Base-by-base conservation (phyloP, 2,888 invertebrate species). In the Xanthorhoe spadicearia region DNA sequence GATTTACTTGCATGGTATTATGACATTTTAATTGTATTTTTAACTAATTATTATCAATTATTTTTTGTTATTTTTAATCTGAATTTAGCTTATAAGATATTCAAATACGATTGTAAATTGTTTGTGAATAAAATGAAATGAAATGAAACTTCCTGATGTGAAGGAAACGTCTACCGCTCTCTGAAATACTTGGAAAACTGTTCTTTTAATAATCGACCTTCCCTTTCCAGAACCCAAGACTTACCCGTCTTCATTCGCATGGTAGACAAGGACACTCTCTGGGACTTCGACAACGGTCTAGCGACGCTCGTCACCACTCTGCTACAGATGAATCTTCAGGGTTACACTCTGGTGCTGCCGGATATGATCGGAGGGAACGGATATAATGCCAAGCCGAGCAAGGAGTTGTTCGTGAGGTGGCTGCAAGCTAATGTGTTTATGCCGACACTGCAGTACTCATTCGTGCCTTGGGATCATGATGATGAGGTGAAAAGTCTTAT, bases 361-460 rank as follows among this genome's bases (percentile, higher is more conserved):
- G 97, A 97, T 81, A 97, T 97, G 96, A 95, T 96, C 55, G 96
- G 95, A 0, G 96, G 96, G 1, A 96, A 95, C 72, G 95, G 94
- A 0, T 95, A 95, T 82, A 91, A 93, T 53, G 94, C 89, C 38
- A 80, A 79, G 0, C 92, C 95, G 0, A 91, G 92, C 68, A 94
- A 94, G 75, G 96, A 96, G 80, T 85, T 96, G 68, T 96, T 95
- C 79, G 93, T 97, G 32, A 92, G 97, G 56, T 97, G 97, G 97
- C 88, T 96, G 43, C 96, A 97, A 80, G 95, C 96, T 0, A 96
- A 96, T 68, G 94, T 95, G 1, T 97, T 97, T 80, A 96, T 98
- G 95, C 97, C 97, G 0, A 88, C 95, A 0, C 90, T 97, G 77
- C 97, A 97, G 86, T 97, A 96, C 82, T 97, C 97, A 0, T 95